Percentiles rank a stretch among this genome's conserved stretches.
phyloP scores from a whole-genome alignment of 2,113 vertebrate genomes.

The Pangasianodon gigas region DNA sequence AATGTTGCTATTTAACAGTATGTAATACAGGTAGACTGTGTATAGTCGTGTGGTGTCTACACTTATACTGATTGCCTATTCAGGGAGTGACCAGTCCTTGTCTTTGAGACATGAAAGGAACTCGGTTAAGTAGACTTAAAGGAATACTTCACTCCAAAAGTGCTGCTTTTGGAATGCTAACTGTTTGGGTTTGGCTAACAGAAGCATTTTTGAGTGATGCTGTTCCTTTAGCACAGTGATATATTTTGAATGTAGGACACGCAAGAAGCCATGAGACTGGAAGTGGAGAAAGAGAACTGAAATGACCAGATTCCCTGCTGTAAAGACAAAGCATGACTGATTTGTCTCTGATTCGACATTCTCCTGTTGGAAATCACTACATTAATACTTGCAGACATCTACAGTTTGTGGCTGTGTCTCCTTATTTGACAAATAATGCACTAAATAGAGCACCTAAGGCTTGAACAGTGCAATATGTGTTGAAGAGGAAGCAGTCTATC shows the following conservation, averaged over 20 bases:
- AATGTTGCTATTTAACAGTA: conserved; percentile 65
- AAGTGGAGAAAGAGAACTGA: not conserved
- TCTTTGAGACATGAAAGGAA: conserved; percentile 12
- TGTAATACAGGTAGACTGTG: conserved; percentile 63
- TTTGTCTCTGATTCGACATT: not conserved
- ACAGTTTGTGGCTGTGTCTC: not conserved
- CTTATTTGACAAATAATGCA: conserved; percentile 10
- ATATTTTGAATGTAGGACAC: conserved; percentile 38
- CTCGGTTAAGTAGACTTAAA: not conserved
- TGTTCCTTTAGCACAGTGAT: not conserved
- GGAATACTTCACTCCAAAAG: not conserved
- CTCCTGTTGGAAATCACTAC: conserved; percentile 44
- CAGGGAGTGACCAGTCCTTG: conserved; percentile 28
- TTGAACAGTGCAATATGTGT: conserved; percentile 3
- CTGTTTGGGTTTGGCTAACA: not conserved
- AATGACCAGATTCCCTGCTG: conserved; percentile 11
- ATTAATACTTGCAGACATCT: not conserved
- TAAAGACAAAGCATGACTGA: conserved; percentile 15
- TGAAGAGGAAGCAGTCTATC: not conserved
- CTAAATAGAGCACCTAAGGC: not conserved
- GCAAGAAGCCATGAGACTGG: not conserved
- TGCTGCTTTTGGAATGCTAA: no score
- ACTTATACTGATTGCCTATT: conserved; percentile 27
- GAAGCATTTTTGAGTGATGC: not conserved
- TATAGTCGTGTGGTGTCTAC: conserved; percentile 49